phyloP scores from a whole-genome alignment of 2,888 invertebrate species.

The Metalampra italica region DNA sequence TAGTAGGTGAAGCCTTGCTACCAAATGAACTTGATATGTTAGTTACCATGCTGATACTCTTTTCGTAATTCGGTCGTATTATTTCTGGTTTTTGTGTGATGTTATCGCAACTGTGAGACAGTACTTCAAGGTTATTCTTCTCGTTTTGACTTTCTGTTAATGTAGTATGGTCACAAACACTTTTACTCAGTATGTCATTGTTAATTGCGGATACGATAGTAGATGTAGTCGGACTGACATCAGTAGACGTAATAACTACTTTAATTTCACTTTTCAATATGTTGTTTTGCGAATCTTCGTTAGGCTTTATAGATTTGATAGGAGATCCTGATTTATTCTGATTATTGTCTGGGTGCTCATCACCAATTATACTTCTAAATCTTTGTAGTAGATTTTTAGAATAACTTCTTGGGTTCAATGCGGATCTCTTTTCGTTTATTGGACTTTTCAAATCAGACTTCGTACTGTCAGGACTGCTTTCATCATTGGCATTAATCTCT shows the following conservation, averaged over 20 bases:
- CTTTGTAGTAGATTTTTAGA: slow-evolving; percentile 70
- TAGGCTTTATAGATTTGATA: slow-evolving; percentile 23
- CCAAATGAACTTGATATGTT: slow-evolving; percentile 42
- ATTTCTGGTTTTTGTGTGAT: slow-evolving; percentile 45
- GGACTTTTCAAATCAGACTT: slow-evolving; percentile 64
- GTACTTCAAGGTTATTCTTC: slow-evolving; percentile 55
- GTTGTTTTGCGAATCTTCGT: slow-evolving; percentile 37
- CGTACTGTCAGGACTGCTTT: slow-evolving; percentile 50
- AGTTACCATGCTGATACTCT: slow-evolving; percentile 56
- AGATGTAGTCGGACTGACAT: slow-evolving; percentile 50
- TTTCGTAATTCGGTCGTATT: slow-evolving; percentile 47
- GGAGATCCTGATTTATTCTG: slow-evolving; percentile 43
- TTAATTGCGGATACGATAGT: slow-evolving; percentile 38
- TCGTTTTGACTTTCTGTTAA: slow-evolving; percentile 59
- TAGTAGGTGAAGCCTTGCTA: slow-evolving; percentile 40
- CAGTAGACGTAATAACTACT: slow-evolving; percentile 61
- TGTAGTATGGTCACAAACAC: slow-evolving; percentile 58
- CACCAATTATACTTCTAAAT: slow-evolving; percentile 71
- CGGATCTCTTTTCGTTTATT: slow-evolving; percentile 58
- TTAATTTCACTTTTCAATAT: slow-evolving; percentile 50
- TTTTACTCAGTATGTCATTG: slow-evolving; percentile 55
- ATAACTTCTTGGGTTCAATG: slow-evolving; percentile 64
- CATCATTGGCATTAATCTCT: slow-evolving; percentile 65
- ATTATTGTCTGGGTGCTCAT: slow-evolving; percentile 62
- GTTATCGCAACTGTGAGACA: slow-evolving; percentile 65